Conservation (phyloP, 2,888 invertebrate genomes). For the Arge pagana region DNA sequence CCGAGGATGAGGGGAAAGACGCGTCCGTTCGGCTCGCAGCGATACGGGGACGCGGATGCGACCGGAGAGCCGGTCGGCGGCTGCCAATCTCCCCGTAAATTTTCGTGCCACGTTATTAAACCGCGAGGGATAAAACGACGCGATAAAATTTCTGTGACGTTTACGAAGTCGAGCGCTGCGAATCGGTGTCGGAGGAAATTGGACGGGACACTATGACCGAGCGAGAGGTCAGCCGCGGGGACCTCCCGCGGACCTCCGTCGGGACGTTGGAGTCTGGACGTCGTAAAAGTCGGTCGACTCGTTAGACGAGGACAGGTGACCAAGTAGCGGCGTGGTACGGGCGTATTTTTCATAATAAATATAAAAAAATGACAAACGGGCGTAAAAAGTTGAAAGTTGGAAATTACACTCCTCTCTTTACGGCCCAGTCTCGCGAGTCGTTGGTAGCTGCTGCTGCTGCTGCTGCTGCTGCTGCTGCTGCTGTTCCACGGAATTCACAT, state of each 20-base stretch:
- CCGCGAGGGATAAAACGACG: constrained; percentile 47
- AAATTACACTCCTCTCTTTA: no score
- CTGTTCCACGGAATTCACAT: no score
- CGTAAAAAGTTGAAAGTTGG: no score
- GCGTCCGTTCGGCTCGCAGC: no score
- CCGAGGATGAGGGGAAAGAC: no score
- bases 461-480: no score
- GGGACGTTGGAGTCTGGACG: constrained; percentile 40
- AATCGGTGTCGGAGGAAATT: constrained; percentile 53
- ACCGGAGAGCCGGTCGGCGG: no score
- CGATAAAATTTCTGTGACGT: constrained; percentile 56
- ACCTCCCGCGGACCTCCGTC: constrained; percentile 49
- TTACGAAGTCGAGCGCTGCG: constrained; percentile 47
- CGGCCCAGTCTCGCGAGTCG: no score
- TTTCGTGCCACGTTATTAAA: constrained; percentile 5
- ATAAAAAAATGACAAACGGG: not conserved
- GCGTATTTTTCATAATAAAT: not conserved
- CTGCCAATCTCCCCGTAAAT: constrained; percentile 4
- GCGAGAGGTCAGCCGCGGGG: constrained; percentile 40
- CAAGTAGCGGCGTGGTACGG: constrained; percentile 29
- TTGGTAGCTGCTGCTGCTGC: no score
- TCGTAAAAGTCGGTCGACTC: constrained; percentile 55
- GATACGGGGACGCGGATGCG: no score
- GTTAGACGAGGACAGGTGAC: constrained; percentile 48
- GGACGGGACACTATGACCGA: constrained; percentile 53